phyloP scores from a whole-genome alignment of 2,888 invertebrate species.

The Herminia tarsipennalis region DNA sequence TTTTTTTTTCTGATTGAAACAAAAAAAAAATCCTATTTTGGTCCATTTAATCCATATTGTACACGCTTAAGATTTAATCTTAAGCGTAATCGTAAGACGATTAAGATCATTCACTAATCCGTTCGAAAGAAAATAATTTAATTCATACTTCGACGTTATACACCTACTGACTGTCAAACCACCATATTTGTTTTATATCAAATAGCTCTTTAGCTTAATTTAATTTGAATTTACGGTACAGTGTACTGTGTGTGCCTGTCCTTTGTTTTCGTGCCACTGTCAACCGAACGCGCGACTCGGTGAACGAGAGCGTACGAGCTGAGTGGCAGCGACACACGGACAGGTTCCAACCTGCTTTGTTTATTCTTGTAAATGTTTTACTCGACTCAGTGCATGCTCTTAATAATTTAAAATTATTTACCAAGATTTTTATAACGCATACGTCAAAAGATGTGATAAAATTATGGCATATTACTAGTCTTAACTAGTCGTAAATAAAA shows the following conservation, averaged over 20 bases:
- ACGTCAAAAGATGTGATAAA: slow-evolving; percentile 21
- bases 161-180: background rate
- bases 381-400: slow-evolving; percentile 10
- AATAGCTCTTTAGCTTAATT: no score
- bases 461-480: no score
- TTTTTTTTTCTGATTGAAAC: background rate
- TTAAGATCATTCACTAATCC: no score
- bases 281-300: no score
- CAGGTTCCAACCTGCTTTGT: slow-evolving; percentile 23
- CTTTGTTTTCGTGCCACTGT: no score
- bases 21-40: background rate
- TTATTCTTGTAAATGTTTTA: slow-evolving; percentile 19
- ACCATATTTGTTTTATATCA: background rate
- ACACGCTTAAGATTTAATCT: background rate
- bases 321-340: no score
- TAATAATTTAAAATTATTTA: slow-evolving; percentile 10
- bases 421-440: slow-evolving; percentile 7
- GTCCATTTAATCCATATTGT: background rate
- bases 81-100: no score
- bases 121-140: no score
- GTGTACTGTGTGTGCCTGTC: no score
- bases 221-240: no score
- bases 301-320: no score
- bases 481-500: no score
- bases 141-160: background rate